Conservation (phyloP, 2,888 invertebrate genomes). For the Oxycera nigricornis region DNA sequence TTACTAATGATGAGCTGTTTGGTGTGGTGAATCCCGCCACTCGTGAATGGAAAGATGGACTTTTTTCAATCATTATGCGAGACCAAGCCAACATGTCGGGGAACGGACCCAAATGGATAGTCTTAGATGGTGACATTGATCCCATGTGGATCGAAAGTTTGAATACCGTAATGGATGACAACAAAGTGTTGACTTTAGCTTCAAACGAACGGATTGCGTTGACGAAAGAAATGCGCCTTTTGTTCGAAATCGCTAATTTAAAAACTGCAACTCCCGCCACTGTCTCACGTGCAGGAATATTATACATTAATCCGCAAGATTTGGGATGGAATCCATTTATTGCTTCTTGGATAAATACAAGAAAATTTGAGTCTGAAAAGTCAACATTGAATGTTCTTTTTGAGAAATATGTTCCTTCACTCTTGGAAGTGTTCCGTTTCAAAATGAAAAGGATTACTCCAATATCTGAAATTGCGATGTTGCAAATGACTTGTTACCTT, state of each 20-base stretch:
- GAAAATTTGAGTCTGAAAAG: conserved; percentile 75
- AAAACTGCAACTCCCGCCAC: conserved; percentile 95
- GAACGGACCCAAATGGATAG: conserved; percentile 91
- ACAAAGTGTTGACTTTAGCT: conserved; percentile 90
- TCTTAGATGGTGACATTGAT: conserved; percentile 95
- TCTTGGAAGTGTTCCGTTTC: conserved; percentile 74
- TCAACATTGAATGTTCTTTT: conserved; percentile 85
- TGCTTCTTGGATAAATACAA: conserved; percentile 85
- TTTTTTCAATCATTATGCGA: conserved; percentile 91
- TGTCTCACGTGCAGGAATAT: conserved; percentile 91
- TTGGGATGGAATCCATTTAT: conserved; percentile 94
- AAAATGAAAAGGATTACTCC: conserved; percentile 91
- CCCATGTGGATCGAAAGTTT: conserved; percentile 99
- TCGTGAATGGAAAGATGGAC: conserved; percentile 90
- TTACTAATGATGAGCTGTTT: conserved; percentile 93
- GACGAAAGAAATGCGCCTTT: conserved; percentile 84
- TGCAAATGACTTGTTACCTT: conserved; percentile 86
- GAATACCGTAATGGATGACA: conserved; percentile 97
- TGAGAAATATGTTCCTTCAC: conserved; percentile 89
- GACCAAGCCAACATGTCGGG: conserved; percentile 90
- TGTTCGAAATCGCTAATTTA: conserved; percentile 93
- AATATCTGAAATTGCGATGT: conserved; percentile 86
- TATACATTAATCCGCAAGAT: conserved; percentile 93
- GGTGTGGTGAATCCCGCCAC: conserved; percentile 93
- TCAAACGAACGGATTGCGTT: conserved; percentile 94